Evolutionary conservation across 2,113 vertebrate genomes (phyloP).

Genomic region (Laticauda laticaudata): DNA sequence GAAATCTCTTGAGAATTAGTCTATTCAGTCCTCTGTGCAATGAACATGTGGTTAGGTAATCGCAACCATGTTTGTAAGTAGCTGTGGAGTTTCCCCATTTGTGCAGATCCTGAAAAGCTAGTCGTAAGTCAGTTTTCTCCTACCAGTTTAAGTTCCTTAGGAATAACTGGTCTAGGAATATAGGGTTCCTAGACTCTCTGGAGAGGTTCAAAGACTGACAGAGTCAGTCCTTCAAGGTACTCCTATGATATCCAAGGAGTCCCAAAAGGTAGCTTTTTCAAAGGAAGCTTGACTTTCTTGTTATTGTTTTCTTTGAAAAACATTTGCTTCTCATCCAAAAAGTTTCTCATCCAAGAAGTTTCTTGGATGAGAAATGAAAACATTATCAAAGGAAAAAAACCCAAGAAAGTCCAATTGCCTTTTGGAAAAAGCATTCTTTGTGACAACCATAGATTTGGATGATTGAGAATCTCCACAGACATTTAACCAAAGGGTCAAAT

Average conservation of each 20-base stretch:
- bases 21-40: background rate
- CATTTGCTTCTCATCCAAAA: too few relatives aligned
- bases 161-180: background rate
- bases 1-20: background rate
- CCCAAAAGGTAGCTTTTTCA: too few relatives aligned
- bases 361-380: background rate
- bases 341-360: background rate
- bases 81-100: background rate
- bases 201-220: background rate
- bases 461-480: background rate
- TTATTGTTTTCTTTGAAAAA: too few relatives aligned
- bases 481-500: background rate
- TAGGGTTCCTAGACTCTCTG: background rate
- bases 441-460: background rate
- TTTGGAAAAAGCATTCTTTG: background rate
- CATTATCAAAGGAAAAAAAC: background rate
- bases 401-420: background rate
- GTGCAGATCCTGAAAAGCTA: background rate
- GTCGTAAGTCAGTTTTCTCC: background rate
- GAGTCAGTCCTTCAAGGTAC: background rate
- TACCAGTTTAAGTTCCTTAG: background rate
- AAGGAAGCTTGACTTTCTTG: too few relatives aligned
- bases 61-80: background rate
- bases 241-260: background rate
- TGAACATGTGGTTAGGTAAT: background rate